Evolutionary conservation across 2,888 invertebrate species (phyloP).

Genomic region (Azorinus chamasolen): DNA sequence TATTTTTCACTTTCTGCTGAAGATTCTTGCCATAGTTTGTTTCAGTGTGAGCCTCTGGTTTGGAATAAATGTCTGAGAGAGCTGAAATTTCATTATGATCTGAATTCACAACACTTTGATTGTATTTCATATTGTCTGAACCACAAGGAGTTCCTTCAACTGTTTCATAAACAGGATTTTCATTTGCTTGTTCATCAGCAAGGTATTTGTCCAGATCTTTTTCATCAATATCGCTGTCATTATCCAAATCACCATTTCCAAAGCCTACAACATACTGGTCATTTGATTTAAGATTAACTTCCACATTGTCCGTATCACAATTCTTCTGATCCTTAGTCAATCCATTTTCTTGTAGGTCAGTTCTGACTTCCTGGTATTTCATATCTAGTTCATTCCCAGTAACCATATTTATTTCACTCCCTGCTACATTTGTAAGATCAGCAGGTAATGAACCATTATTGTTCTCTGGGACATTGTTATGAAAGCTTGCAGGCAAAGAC

Average conservation of each 20-base stretch:
- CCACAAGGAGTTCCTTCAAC: conserved; percentile 2
- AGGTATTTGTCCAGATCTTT: conserved; percentile 73
- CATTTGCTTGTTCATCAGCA: conserved; percentile 30
- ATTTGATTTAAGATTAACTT: not conserved
- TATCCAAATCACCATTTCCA: conserved; percentile 51
- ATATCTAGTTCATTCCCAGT: not conserved
- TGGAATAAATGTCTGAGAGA: no score
- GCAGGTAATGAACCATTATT: conserved; percentile 39
- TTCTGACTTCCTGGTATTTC: no score
- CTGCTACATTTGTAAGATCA: conserved; percentile 30
- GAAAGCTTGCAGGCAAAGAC: conserved; percentile 50
- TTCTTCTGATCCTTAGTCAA: no score
- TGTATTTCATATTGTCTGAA: no score
- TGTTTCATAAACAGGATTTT: not conserved
- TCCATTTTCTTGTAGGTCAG: no score
- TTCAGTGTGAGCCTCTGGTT: no score
- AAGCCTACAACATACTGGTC: conserved; percentile 54
- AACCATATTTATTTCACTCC: not conserved
- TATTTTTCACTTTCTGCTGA: no score
- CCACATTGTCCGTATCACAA: no score
- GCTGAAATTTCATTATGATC: no score
- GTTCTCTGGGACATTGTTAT: conserved; percentile 17
- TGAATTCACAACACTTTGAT: no score
- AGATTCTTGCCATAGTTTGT: no score
- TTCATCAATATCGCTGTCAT: conserved; percentile 59